A percentile compares a stretch with the other conserved stretches of the same genome.
Conservation (phyloP, 2,797 vertebrate species). For the Urophycis tenuis region DNA sequence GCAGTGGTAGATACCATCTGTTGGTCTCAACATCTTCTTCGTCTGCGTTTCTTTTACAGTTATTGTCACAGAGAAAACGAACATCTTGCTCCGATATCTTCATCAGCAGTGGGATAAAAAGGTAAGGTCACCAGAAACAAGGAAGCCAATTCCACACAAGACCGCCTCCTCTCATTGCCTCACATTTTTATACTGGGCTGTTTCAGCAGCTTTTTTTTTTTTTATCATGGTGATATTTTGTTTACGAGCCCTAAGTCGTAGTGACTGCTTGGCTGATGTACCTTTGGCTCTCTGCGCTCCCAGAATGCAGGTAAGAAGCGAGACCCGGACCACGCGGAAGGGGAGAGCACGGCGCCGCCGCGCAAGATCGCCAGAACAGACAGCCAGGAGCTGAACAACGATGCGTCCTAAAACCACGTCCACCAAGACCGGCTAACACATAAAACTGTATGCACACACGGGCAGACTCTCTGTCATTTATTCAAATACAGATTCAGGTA, state of each 20-base stretch:
- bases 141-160: neutral
- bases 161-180: neutral
- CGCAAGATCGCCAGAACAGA: constrained; percentile 83
- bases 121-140: constrained; percentile 59
- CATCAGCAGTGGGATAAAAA: constrained; percentile 98
- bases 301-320: constrained; percentile 85
- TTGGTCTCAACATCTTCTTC: constrained; percentile 9
- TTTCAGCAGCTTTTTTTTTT: too few relatives aligned
- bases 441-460: constrained; percentile 16
- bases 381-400: constrained; percentile 80
- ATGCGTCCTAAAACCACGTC: constrained; percentile 59
- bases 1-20: neutral
- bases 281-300: neutral
- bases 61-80: constrained; percentile 95
- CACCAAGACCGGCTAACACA: constrained; percentile 27
- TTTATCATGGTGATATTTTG: neutral
- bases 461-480: neutral
- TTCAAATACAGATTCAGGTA: neutral
- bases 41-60: constrained; percentile 65
- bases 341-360: constrained; percentile 77
- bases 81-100: constrained; percentile 89
- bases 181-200: neutral
- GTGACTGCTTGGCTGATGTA: neutral
- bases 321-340: constrained; percentile 81
- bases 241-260: neutral